Base-by-base conservation (phyloP, 2,888 invertebrate species). In the Leuctra nigra region DNA sequence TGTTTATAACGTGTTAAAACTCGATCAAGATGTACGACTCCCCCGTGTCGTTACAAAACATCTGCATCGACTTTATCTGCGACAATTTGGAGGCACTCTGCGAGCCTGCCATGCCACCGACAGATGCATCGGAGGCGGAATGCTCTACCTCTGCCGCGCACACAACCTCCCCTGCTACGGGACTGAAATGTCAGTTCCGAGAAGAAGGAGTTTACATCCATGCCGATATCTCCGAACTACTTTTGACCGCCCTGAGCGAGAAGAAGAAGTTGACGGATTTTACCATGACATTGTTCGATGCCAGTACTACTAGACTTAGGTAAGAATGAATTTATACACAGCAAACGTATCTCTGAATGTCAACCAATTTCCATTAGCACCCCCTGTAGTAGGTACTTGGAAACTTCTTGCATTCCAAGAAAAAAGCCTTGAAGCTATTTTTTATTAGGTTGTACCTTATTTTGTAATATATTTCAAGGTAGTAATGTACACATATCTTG, bases 61-160 rank as follows among this genome's bases (percentile, higher is more conserved):
- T 77, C 63, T 84, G 83, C 68, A 73, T 84, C 46, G 79, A 82
- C 65, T 79, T 76, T 63, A 81, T 84, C 62, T 81, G 82, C 68
- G 80, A 80, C 62, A 81, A 83, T 67, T 73, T 83, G 58, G 70
- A 75, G 61, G 74, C 74, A 24, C 69, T 81, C 14, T 79, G 79
- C 62, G 72, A 74, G 54, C 29, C 29, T 11, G 29, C 29, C 7
- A 6, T 11, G 29, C 29, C 6, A 29, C 29, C 29, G 7, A n/a
- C n/a, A n/a, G n/a, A n/a, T n/a, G n/a, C n/a, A n/a, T n/a, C n/a
- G n/a, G n/a, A n/a, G n/a, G n/a, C n/a, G n/a, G n/a, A n/a, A n/a
- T n/a, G n/a, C n/a, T n/a, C n/a, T n/a, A n/a, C n/a, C n/a, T n/a
- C n/a, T 46, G 25, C 18, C 16, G 11, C 47, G 53, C 11, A 53